Evolutionary conservation across 2,888 invertebrate genomes (phyloP).

Genomic region (Prosopocoilus inquinatus): DNA sequence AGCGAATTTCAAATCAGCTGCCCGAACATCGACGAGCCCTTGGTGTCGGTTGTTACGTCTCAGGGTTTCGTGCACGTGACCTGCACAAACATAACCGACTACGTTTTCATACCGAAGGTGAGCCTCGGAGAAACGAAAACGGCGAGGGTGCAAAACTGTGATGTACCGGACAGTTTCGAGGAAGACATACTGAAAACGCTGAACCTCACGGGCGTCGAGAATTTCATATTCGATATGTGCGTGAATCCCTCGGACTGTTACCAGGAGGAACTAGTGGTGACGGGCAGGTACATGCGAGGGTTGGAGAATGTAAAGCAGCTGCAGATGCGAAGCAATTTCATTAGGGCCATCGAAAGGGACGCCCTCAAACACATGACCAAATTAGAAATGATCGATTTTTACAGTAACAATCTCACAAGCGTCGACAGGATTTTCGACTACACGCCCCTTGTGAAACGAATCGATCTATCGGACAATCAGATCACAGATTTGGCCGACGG

Average conservation of each 20-base stretch:
- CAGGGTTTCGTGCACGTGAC: too few species aligned
- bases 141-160: too few species aligned
- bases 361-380: conserved; percentile 3
- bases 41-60: too few species aligned
- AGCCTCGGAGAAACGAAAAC: too few species aligned
- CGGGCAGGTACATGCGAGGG: neutral
- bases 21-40: too few species aligned
- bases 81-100: too few species aligned
- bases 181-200: neutral
- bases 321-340: conserved; percentile 11
- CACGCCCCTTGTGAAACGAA: neutral
- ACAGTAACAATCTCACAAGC: conserved; percentile 33
- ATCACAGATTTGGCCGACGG: neutral
- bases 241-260: neutral
- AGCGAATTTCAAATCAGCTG: too few species aligned
- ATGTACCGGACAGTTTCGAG: neutral
- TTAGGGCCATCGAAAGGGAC: neutral
- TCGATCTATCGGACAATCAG: conserved; percentile 9
- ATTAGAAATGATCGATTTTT: conserved; percentile 9
- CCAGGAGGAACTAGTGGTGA: neutral
- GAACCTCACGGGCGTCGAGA: neutral
- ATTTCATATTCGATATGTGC: neutral
- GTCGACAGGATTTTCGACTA: conserved; percentile 56
- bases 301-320: neutral
- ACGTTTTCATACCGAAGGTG: too few species aligned